Conservation (phyloP, 2,113 vertebrate species). For the Archocentrus centrarchus region DNA sequence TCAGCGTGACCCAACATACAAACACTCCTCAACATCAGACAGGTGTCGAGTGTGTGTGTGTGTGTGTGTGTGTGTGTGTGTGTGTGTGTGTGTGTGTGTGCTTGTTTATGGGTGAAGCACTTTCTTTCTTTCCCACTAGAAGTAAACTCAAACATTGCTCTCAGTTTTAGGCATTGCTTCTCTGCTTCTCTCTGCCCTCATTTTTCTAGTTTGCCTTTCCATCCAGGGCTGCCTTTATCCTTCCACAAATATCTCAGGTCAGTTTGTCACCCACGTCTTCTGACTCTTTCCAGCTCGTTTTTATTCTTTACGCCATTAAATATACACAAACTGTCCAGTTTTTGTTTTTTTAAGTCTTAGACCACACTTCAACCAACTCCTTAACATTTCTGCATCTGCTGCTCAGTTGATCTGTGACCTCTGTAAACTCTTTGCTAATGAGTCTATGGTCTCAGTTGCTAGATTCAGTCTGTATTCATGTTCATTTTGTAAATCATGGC, state of each 20-base stretch:
- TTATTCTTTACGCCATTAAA: not conserved
- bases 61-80: not conserved
- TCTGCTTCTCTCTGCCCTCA: not conserved
- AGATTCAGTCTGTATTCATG: not conserved
- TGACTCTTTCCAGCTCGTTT: not conserved
- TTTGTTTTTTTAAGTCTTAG: not conserved
- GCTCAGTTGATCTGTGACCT: not conserved
- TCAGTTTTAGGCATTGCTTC: not conserved
- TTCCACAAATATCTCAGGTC: constrained; percentile 18
- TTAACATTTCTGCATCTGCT: not conserved
- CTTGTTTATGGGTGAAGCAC: constrained; percentile 10
- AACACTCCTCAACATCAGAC: constrained; percentile 51
- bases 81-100: not conserved
- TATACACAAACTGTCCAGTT: not conserved
- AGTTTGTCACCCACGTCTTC: not conserved
- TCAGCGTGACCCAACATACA: constrained; percentile 43
- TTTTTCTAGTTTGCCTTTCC: constrained; percentile 25
- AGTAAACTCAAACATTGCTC: constrained; percentile 28
- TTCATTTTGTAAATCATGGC: not conserved
- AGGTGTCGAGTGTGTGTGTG: not conserved
- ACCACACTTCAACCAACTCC: not conserved
- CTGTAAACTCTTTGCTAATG: not conserved
- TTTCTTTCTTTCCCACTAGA: constrained; percentile 16
- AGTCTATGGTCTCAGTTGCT: not conserved
- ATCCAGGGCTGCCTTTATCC: not conserved